Evolutionary conservation across 2,797 vertebrate species (phyloP), one percentile per base, ranked within the genome.

Genomic region (Podargus strigoides): DNA sequence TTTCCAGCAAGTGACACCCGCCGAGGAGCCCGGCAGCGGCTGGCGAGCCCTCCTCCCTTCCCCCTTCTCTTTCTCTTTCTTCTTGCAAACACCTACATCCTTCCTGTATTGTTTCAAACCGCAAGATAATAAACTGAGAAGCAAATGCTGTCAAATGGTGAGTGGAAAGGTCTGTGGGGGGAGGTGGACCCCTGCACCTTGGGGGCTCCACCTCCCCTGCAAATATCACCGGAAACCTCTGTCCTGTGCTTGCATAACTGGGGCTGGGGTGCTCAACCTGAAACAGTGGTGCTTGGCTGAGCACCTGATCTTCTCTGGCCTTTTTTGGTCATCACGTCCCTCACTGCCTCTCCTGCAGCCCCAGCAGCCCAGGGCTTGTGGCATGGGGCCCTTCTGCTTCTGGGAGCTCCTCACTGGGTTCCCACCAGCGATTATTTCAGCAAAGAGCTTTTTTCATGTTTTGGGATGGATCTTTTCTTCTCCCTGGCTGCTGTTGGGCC

Each of bases 71-170:
- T 59, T 94, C 96, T 91, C 94, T 97, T 98, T 98, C 97, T 98
- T 98, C 98, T 98, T 98, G 98, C 98, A 98, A 98, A 98, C 98
- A 95, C 98, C 98, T 97, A 98, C 98, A 97, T 91, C 91, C 98
- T 99, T 99, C 98, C 98, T 98, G 98, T 97, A 97, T 95, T 96
- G 96, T 94, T 96, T 94, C 92, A 94, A 93, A 97, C 98, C 97
- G n/a, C 98, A 98, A 95, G 96, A 96, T 59, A 85, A 87, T 63
- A 53, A 96, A 91, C 97, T 94, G 97, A 97, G 94, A 89, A 30
- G 87, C 72, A 16, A 36, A 84, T 8, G 53, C 72, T 1, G 78
- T 63, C 76, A 87, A 84, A 53, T 6, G 6, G 56, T 0, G 49
- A 59, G 72, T 23, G 80, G 69, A 76, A 39, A 94, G 91, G 56